Evolutionary conservation across 2,113 vertebrate genomes (phyloP).

Genomic region (Scophthalmus maximus): DNA sequence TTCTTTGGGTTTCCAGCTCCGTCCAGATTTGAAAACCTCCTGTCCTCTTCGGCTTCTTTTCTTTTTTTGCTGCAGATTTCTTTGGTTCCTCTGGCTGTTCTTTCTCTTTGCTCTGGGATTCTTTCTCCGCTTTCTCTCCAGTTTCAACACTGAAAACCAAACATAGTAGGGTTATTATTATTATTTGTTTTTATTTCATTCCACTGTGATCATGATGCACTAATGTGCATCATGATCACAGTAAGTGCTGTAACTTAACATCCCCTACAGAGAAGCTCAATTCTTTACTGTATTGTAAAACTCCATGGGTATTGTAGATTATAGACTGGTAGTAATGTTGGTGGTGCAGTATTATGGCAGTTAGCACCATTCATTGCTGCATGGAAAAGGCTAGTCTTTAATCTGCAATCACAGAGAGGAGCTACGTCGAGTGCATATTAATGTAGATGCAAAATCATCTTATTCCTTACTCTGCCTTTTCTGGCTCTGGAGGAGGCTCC

Average conservation of each 20-base stretch:
- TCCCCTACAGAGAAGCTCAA: neutral
- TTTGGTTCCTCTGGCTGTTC: conserved; percentile 37
- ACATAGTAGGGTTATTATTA: neutral
- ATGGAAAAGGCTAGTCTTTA: too few relatives aligned
- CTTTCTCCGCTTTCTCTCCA: conserved; percentile 86
- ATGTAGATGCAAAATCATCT: neutral
- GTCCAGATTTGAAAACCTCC: conserved; percentile 89
- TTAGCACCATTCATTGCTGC: too few relatives aligned
- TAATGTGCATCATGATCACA: too few relatives aligned
- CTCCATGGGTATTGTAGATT: too few relatives aligned
- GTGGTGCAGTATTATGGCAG: too few relatives aligned
- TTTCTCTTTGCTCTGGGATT: conserved; percentile 61
- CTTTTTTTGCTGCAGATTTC: conserved; percentile 78
- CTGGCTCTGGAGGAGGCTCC: conserved; percentile 81
- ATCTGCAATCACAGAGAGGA: too few relatives aligned
- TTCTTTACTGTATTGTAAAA: neutral
- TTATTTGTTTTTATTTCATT: neutral
- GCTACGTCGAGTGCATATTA: neutral
- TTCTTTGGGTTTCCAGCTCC: conserved; percentile 92
- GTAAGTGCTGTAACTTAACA: too few relatives aligned
- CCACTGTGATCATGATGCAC: neutral
- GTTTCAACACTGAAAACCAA: conserved; percentile 84
- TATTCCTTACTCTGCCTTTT: conserved; percentile 90
- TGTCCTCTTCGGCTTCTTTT: conserved; percentile 74
- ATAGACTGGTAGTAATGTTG: too few relatives aligned